Base-by-base conservation (phyloP, 1,140 invertebrate genomes). In the Tribolium castaneum region DNA sequence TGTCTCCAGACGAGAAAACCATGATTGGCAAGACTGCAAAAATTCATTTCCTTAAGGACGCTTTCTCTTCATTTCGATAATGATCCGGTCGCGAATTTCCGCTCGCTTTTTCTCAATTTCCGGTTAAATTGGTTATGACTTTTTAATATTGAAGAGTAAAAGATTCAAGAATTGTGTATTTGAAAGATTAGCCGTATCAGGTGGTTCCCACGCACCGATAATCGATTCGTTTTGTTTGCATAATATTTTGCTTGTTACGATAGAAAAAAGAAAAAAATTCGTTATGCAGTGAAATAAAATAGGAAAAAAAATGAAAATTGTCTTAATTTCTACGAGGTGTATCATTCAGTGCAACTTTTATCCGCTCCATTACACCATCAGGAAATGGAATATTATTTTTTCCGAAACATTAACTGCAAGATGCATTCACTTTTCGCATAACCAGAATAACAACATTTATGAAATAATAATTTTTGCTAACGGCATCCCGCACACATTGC, bases 11-110 rank as follows among this genome's bases (percentile, higher is more conserved):
- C 78, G 84, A 72, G 59, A 83, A 70, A 81, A 82, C 82, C 84
- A 87, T 82, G 78, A 86, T 81, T 72, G 82, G 80, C 81, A 88
- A 76, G 83, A 82, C 85, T 86, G 82, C 49, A 86, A 86, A 79
- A 75, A 76, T 76, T 35, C 6, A 66, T 12, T 66, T 66, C 59
- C 59, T 10, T n/a, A 62, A 62, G 56, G 56, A 66, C 25, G 30
- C 59, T 66, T 66, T 66, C 59, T 66, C 30, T 66, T 66, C 59
- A 30, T 25, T 35, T 66, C 59, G 30, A 66, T 66, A n/a, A 13
- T 12, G 9, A 66, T 66, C 12, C 14, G 13, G 56, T 62, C 22
- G 56, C 16, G 13, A 62, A 62, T 66, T 66, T 66, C 59, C 59
- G 59, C 19, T 62, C 34, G 30, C 59, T 35, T 66, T 66, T 66